Percentiles rank a stretch among this genome's conserved stretches.
Evolutionary conservation across 2,797 vertebrate genomes (phyloP).

Genomic region (Gymnoscopelus microlampas): DNA sequence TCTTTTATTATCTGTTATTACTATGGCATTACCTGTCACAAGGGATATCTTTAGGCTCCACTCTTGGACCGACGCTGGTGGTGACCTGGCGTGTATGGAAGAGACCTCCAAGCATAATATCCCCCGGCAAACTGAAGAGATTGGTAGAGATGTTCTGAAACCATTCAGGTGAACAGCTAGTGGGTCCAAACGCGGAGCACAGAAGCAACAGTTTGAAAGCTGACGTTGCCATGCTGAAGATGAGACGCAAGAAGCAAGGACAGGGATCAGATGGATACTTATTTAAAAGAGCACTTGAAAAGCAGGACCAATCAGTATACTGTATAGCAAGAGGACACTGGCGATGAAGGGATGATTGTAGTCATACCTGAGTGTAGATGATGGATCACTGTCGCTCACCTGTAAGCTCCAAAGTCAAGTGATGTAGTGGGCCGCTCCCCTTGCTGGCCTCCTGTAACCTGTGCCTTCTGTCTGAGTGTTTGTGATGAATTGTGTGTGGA

Average conservation of each 20-base stretch:
- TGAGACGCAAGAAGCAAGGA: not conserved
- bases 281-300: no score
- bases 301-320: no score
- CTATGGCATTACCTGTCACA: conserved; percentile 71
- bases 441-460: no score
- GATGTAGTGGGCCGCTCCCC: no score
- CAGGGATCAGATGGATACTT: no score
- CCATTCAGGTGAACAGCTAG: conserved; percentile 60
- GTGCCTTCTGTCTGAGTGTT: no score
- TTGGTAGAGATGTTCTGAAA: conserved; percentile 75
- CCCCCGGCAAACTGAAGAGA: conserved; percentile 76
- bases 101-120: conserved; percentile 81
- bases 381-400: no score
- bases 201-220: conserved; percentile 59
- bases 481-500: no score
- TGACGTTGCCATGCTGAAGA: conserved; percentile 59
- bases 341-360: no score
- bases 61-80: conserved; percentile 66
- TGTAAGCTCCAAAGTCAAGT: no score
- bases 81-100: conserved; percentile 76
- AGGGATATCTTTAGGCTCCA: conserved; percentile 58
- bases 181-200: conserved; percentile 42
- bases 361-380: no score
- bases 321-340: no score
- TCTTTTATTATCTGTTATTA: not conserved